These are phyloP conservation scores for Morelia viridis DNA, from an alignment of 2,797 vertebrate species.

Conservation along the genomic window DNA sequence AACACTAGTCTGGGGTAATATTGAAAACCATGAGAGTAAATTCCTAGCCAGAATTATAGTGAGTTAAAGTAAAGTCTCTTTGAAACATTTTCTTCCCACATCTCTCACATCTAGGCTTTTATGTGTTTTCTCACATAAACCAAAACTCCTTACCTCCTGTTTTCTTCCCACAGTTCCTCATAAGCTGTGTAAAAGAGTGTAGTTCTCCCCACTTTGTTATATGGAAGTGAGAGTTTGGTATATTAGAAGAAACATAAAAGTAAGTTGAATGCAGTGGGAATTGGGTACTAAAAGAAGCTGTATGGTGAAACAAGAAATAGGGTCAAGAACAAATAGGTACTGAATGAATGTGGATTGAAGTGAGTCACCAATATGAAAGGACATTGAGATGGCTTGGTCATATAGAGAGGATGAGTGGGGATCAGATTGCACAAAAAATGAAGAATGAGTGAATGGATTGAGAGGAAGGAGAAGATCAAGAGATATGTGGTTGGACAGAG, in stretches of 20 bases:
- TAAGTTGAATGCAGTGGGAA: neutral
- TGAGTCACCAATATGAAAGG: neutral
- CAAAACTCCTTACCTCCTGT: neutral
- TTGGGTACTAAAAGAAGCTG: neutral
- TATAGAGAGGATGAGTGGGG: neutral
- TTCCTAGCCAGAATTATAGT: neutral
- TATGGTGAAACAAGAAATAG: neutral
- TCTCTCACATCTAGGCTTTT: neutral
- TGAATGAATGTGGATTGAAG: neutral
- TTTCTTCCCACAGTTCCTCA: neutral
- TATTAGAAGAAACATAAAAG: neutral
- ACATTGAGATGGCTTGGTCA: neutral
- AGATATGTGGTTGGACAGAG: neutral
- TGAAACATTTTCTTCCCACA: neutral
- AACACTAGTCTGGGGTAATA: neutral
- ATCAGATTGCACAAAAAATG: neutral
- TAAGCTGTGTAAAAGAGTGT: neutral
- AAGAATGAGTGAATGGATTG: neutral
- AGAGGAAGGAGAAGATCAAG: neutral
- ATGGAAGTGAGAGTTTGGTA: neutral
- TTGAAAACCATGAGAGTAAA: neutral
- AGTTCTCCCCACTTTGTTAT: neutral
- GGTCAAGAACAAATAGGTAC: neutral
- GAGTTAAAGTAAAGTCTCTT: neutral
- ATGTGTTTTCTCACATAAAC: neutral